Evolutionary conservation across 1,140 invertebrate species (phyloP), one percentile per base, ranked within the genome.

Genomic region (Eulimnadia texana): DNA sequence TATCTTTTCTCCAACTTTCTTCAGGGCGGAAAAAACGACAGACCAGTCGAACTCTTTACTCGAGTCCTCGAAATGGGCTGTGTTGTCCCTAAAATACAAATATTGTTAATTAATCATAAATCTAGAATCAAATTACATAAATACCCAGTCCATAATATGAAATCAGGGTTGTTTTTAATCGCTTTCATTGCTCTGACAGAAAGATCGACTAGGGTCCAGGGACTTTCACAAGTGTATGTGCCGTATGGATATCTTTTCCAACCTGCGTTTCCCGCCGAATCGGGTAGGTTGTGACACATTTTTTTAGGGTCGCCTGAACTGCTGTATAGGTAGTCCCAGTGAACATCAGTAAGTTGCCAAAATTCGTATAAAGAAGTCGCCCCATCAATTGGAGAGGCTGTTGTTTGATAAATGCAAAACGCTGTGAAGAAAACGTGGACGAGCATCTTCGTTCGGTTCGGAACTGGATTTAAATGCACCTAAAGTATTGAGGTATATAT

Each of bases 111-210:
- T 11, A 27, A n/a, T 55, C 10, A 3, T n/a, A 0, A 57, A 29
- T 3, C 16, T 28, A 16, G 27, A 23, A 28, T 10, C n/a, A 10
- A 16, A 61, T 13, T 16, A 1, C 49, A 24, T n/a, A 75, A 80
- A 79, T 77, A 92, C 90, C 91, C 91, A 20, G 91, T 93, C 90
- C 90, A 94, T 6, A 94, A 73, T 16, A 93, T 86, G 70, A 93
- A 94, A 59, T 70, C 57, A 67, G 88, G 84, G 68, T 90, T 83
- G 6, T 84, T 81, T 66, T 84, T 83, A 63, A 84, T 80, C 42
- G 79, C 78, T 70, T 81, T 81, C 90, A 94, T 93, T 54, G 85
- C 82, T 67, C 79, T 77, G 11, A 88, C 82, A 1, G 90, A 88
- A 20, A 87, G 90, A 71, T 88, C 82, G 60, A 93, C 84, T 24